Evolutionary conservation across 2,888 invertebrate genomes (phyloP).

Genomic region (Bombyx huttoni): DNA sequence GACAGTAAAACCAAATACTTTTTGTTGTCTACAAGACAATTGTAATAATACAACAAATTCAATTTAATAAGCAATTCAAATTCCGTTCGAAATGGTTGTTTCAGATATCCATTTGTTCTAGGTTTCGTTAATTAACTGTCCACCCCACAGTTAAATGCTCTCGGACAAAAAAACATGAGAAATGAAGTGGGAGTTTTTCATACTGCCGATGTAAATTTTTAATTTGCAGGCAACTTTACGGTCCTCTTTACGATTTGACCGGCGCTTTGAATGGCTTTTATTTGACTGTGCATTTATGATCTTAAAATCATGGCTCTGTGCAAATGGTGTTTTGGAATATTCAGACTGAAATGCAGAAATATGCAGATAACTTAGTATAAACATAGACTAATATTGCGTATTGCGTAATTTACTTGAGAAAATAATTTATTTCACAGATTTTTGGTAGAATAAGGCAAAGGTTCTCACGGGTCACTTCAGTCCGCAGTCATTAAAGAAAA

Average conservation of each 20-base stretch:
- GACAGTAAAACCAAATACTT: neutral
- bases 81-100: constrained; percentile 9
- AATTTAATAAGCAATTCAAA: constrained; percentile 1
- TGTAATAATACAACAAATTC: neutral
- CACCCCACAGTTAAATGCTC: constrained; percentile 49
- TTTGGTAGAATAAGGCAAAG: no score
- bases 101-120: constrained; percentile 50
- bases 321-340: constrained; percentile 5
- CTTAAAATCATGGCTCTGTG: constrained; percentile 20
- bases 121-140: constrained; percentile 64
- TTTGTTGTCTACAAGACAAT: neutral
- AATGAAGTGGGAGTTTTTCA: constrained; percentile 59
- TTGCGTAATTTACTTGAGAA: no score
- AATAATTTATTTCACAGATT: no score
- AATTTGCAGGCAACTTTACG: constrained; percentile 68
- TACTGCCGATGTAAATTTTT: constrained; percentile 68
- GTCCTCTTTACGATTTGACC: constrained; percentile 65
- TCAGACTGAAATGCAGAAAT: no score
- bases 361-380: no score
- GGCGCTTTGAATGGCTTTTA: constrained; percentile 59
- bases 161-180: constrained; percentile 48
- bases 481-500: no score
- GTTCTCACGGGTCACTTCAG: no score
- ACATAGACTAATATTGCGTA: no score
- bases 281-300: constrained; percentile 57